Percentiles rank a stretch among this genome's conserved stretches.
phyloP scores from a whole-genome alignment of 2,113 vertebrate genomes.

The Chaetodon auriga region DNA sequence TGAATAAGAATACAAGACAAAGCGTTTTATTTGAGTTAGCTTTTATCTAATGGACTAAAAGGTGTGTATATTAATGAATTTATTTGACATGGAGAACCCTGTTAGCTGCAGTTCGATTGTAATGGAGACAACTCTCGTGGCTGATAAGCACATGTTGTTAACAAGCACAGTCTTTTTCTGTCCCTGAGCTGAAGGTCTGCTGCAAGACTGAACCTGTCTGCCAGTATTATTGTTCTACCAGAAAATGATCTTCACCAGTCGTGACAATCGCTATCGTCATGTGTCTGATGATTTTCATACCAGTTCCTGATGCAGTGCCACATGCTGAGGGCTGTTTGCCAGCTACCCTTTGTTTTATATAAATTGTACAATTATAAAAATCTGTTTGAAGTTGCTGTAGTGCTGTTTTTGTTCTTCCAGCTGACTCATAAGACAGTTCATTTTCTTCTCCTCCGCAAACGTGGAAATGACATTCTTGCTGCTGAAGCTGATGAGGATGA shows the following conservation, averaged over 20 bases:
- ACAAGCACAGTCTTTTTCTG: slow-evolving; percentile 54
- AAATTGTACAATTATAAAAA: slow-evolving; percentile 79
- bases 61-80: slow-evolving; percentile 5
- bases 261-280: slow-evolving; percentile 88
- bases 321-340: slow-evolving; percentile 71
- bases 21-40: background rate
- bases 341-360: slow-evolving; percentile 76
- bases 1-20: background rate
- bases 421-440: background rate
- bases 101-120: background rate
- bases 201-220: slow-evolving; percentile 72
- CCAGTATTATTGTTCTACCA: slow-evolving; percentile 86
- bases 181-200: slow-evolving; percentile 30
- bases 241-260: slow-evolving; percentile 81
- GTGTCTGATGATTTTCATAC: slow-evolving; percentile 76
- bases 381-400: slow-evolving; percentile 55
- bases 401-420: background rate
- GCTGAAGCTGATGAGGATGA: background rate
- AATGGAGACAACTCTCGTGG: background rate
- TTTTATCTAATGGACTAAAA: background rate
- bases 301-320: slow-evolving; percentile 83
- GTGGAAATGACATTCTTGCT: too few relatives aligned
- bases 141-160: slow-evolving; percentile 32
- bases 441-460: background rate
- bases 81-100: slow-evolving; percentile 6